phyloP scores from a whole-genome alignment of 1,140 invertebrate species.

The Delia radicum region DNA sequence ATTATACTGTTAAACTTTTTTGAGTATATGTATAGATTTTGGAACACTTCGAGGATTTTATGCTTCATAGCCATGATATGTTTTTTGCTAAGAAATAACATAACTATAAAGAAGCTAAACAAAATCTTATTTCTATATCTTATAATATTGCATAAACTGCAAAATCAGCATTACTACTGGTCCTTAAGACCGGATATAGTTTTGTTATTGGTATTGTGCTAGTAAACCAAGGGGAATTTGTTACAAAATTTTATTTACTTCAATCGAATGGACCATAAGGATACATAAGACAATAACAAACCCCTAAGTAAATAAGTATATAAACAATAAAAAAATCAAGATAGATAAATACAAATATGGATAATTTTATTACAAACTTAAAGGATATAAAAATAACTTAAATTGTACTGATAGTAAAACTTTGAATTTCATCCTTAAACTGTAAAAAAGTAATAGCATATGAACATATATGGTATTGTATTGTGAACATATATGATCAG shows the following conservation, averaged over 20 bases:
- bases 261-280: not conserved
- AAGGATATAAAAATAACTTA: too few relatives aligned
- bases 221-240: not conserved
- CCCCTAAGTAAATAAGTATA: not conserved
- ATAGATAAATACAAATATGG: not conserved
- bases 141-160: not conserved
- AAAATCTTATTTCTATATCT: not conserved
- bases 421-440: too few relatives aligned
- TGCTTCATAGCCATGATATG: too few relatives aligned
- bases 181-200: not conserved
- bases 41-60: too few relatives aligned
- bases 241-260: not conserved
- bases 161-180: not conserved
- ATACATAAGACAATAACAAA: not conserved
- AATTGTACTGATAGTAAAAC: too few relatives aligned
- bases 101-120: not conserved
- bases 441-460: too few relatives aligned
- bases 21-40: too few relatives aligned
- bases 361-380: too few relatives aligned
- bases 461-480: too few relatives aligned
- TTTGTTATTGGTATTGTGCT: not conserved
- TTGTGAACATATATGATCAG: too few relatives aligned
- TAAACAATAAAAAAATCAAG: constrained; percentile 2
- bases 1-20: too few relatives aligned
- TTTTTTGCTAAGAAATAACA: not conserved